Evolutionary conservation across 2,888 invertebrate species (phyloP), one percentile per base, ranked within the genome.

Genomic region (Gastrophysa polygoni): DNA sequence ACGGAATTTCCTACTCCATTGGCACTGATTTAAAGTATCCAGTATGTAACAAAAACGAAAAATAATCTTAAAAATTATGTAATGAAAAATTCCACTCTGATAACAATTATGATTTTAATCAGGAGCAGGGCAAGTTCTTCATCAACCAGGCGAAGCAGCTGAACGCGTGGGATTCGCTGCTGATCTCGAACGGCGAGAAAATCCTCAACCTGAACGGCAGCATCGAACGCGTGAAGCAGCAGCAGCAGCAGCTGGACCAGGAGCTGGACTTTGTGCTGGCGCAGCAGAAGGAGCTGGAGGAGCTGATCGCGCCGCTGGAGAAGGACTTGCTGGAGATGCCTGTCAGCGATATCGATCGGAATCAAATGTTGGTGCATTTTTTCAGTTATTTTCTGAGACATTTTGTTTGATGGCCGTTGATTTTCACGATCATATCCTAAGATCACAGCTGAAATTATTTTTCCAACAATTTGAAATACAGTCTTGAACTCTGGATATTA

Each of bases 121-220:
- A 96, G 70, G 95, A 96, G 69, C 96, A 96, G 77, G 96, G 97
- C 78, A 92, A 92, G 78, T 88, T 91, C 0, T 98, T 97, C 78
- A 89, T 95, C 63, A 93, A 95, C 79, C 97, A 97, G 80, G 97
- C 97, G 0, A 93, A 94, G 3, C 95, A 96, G 82, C 89, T 98
- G 59, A 98, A 98, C 81, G 93, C 94, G 0, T 98, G 98, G 97
- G 98, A 98, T 78, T 86, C 92, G 67, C 83, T 96, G 43, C 85
- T 98, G 1, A 92, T 96, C 59, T 87, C 89, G 20, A 97, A 97
- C 79, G 96, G 95, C 17, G 95, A 96, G 69, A 96, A 96, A 89
- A 95, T 97, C 69, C 87, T 94, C 0, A 88, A 89, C 69, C 82
- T 97, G 11, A 95, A 95, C 80, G 89, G 91, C 72, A 91, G 93